Conservation (phyloP, 2,888 invertebrate genomes). For the Drosophila nigritarsus region DNA sequence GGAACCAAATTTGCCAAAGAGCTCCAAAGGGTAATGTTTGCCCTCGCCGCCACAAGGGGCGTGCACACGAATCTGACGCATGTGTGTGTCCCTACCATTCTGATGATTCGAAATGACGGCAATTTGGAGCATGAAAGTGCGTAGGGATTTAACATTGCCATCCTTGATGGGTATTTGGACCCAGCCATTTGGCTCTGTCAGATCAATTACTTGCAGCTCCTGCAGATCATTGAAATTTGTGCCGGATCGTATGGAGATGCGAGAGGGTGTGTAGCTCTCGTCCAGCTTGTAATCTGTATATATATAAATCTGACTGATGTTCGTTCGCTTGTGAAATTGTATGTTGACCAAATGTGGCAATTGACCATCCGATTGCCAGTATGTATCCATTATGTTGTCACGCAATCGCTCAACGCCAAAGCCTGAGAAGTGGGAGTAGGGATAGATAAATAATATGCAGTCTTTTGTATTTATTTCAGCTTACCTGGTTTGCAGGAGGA, state of each 20-base stretch:
- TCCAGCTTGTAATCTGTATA: conserved; percentile 99
- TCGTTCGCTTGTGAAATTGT: conserved; percentile 97
- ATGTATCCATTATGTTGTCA: conserved; percentile 98
- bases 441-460: background rate
- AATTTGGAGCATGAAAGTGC: conserved; percentile 98
- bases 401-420: conserved; percentile 98
- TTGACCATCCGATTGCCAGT: conserved; percentile 99
- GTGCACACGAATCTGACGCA: conserved; percentile 98
- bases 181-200: conserved; percentile 98
- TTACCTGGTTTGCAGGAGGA: conserved; percentile 98
- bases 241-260: conserved; percentile 96
- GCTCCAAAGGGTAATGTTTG: conserved; percentile 87
- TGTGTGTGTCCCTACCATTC: conserved; percentile 99
- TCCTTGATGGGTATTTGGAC: conserved; percentile 96
- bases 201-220: conserved; percentile 96
- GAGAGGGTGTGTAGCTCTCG: conserved; percentile 99
- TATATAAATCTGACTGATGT: conserved; percentile 97
- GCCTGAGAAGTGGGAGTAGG: conserved; percentile 86
- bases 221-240: conserved; percentile 98
- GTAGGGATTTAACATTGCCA: conserved; percentile 93
- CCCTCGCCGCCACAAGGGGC: conserved; percentile 89
- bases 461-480: no score
- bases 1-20: conserved; percentile 92
- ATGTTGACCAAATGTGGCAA: conserved; percentile 99
- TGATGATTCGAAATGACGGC: conserved; percentile 99